Percentiles rank a stretch among this genome's conserved stretches.
Conservation (phyloP, 1,140 invertebrate genomes). For the Scaptomyza montana region DNA sequence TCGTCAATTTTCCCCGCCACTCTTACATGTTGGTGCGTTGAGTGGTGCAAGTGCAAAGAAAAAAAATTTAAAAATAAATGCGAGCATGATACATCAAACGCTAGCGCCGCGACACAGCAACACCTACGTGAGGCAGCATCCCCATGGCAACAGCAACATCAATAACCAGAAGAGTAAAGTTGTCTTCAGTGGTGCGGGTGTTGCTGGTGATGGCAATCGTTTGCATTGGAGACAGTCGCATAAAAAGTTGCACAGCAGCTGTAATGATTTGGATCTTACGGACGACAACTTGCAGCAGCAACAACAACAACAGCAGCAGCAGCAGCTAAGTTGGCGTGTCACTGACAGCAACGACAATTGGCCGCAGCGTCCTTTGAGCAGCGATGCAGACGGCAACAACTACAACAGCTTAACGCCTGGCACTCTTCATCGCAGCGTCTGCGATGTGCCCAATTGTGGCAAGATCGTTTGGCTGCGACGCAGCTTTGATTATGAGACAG, state of each 20-base stretch:
- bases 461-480: slow-evolving; percentile 77
- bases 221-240: slow-evolving; percentile 61
- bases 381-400: slow-evolving; percentile 35
- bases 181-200: background rate
- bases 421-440: slow-evolving; percentile 51
- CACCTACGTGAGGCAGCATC: slow-evolving; percentile 51
- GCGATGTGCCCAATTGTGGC: slow-evolving; percentile 78
- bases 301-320: slow-evolving; percentile 11
- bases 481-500: slow-evolving; percentile 28
- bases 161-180: slow-evolving; percentile 3
- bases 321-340: slow-evolving; percentile 32
- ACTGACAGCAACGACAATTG: slow-evolving; percentile 32
- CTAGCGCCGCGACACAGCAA: slow-evolving; percentile 64
- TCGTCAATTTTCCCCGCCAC: slow-evolving; percentile 2
- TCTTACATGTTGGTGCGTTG: slow-evolving; percentile 49
- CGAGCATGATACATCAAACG: slow-evolving; percentile 71
- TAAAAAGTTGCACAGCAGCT: slow-evolving; percentile 64
- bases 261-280: slow-evolving; percentile 60
- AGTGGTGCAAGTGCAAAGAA: slow-evolving; percentile 21
- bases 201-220: slow-evolving; percentile 20
- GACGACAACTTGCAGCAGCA: slow-evolving; percentile 26
- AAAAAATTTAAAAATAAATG: background rate
- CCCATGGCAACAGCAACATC: slow-evolving; percentile 37
- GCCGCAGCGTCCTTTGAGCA: slow-evolving; percentile 56
- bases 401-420: slow-evolving; percentile 21